These are phyloP conservation scores for Bombycilla garrulus DNA, from an alignment of 2,113 vertebrate species.

Conservation along the genomic window DNA sequence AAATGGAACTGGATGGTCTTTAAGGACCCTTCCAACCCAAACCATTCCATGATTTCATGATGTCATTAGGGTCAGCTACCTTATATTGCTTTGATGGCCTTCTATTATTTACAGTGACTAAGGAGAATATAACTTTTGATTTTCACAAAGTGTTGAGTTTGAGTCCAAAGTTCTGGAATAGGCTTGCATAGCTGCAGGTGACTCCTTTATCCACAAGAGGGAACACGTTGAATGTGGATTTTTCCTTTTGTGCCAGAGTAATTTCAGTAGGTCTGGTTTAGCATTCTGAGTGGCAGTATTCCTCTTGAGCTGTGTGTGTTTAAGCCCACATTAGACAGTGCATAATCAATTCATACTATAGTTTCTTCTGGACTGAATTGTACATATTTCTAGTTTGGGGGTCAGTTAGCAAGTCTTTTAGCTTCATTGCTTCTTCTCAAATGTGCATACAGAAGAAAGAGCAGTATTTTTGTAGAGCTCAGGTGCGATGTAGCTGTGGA, in stretches of 20 bases:
- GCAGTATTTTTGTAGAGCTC: neutral
- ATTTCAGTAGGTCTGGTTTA: neutral
- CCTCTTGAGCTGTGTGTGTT: neutral
- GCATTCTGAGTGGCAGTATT: neutral
- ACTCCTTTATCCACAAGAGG: slow-evolving; percentile 59
- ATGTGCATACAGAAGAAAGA: neutral
- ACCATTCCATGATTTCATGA: too few relatives aligned
- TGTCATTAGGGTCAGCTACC: neutral
- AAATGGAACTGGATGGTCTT: too few relatives aligned
- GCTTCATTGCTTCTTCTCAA: neutral
- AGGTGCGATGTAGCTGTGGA: neutral
- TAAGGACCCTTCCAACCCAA: neutral
- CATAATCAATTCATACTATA: neutral
- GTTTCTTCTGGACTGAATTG: neutral
- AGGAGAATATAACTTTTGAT: neutral
- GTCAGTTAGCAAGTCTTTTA: neutral
- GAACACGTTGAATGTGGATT: neutral
- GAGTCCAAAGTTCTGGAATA: rapidly evolving
- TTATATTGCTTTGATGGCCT: neutral
- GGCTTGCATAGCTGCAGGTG: neutral
- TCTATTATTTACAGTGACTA: neutral
- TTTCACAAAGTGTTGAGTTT: neutral
- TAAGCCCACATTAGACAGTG: neutral
- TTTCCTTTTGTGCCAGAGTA: neutral
- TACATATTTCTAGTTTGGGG: neutral